Percentiles rank a stretch among this genome's conserved stretches.
phyloP scores from a whole-genome alignment of 2,797 vertebrate species.

The Pseudochromis fuscus region DNA sequence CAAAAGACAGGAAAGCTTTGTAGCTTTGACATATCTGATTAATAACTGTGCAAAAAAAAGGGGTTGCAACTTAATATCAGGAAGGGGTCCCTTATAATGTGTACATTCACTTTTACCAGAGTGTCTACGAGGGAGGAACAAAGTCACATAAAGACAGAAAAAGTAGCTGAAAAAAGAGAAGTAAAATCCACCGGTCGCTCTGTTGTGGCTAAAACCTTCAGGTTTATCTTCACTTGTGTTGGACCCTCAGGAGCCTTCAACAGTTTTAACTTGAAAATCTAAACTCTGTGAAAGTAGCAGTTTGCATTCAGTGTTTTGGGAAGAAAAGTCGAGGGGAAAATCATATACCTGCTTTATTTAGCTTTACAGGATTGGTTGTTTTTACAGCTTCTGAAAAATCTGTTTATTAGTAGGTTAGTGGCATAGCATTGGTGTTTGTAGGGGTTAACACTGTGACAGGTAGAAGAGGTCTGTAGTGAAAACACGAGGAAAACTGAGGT shows the following conservation, averaged over 20 bases:
- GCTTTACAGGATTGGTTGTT: neutral
- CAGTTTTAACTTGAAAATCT: neutral
- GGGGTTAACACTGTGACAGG: conserved; percentile 5
- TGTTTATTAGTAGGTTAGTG: too few species aligned
- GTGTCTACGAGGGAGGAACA: neutral
- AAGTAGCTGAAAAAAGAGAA: neutral
- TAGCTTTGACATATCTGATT: neutral
- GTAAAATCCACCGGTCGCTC: neutral
- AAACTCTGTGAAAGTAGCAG: neutral
- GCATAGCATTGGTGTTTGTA: neutral
- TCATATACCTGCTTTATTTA: too few species aligned
- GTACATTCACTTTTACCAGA: conserved; percentile 8
- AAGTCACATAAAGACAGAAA: neutral
- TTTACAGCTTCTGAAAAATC: neutral
- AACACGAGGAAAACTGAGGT: conserved; percentile 62
- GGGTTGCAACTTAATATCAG: neutral
- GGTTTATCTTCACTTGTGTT: neutral
- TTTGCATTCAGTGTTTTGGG: too few species aligned
- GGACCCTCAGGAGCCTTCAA: too few species aligned
- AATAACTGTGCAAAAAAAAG: neutral
- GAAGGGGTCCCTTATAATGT: neutral
- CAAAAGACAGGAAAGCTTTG: neutral
- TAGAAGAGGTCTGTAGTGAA: conserved; percentile 18
- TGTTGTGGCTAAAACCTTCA: neutral
- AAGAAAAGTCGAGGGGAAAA: too few species aligned